Evolutionary conservation across 2,797 vertebrate genomes (phyloP), one percentile per base, ranked within the genome.

Genomic region (Eulemur rubriventer): DNA sequence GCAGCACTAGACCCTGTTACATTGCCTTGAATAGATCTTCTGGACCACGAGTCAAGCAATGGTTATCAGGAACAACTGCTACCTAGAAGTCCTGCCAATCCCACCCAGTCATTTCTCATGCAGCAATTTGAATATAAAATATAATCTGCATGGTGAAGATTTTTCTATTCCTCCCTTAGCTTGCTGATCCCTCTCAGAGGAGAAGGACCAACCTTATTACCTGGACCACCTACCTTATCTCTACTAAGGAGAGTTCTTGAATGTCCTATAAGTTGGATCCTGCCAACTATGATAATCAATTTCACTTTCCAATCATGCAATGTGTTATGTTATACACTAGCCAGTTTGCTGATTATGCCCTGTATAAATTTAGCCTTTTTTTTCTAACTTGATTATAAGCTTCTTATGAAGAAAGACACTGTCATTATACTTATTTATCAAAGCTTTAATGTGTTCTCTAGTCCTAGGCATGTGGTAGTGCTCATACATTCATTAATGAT

Each of bases 381-480:
- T 94, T 82, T 76, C 22, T 73, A 86, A 87, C 61, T 73, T 67
- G 43, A 92, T 73, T 87, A 75, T 57, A 87, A 89, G 9, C 38
- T 92, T 96, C 69, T 87, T 83, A 95, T 73, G 46, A 91, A 87
- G 57, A 96, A 86, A 92, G 48, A 52, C 26, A 26, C 12, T 86
- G 46, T 61, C 10, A n/a, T 75, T 85, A 80, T 3, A 83, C 22
- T 93, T 78, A 28, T 94, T 61, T 83, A 94, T 87, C 63, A 91
- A 97, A 89, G 24, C 12, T 89, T 81, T 78, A 88, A 57, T 89
- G 67, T 38, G 48, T 88, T 89, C 33, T 82, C 9, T 72, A 50
- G 33, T 89, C 28, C 35, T 82, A 61, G 69, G 30, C 38, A 91
- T 89, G 57, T 82, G 30, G 50, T 48, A 84, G 14, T 88, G 12